A percentile compares a stretch with the other conserved stretches of the same genome.
Conservation (phyloP, 2,797 vertebrate species). For the Pipistrellus kuhlii region DNA sequence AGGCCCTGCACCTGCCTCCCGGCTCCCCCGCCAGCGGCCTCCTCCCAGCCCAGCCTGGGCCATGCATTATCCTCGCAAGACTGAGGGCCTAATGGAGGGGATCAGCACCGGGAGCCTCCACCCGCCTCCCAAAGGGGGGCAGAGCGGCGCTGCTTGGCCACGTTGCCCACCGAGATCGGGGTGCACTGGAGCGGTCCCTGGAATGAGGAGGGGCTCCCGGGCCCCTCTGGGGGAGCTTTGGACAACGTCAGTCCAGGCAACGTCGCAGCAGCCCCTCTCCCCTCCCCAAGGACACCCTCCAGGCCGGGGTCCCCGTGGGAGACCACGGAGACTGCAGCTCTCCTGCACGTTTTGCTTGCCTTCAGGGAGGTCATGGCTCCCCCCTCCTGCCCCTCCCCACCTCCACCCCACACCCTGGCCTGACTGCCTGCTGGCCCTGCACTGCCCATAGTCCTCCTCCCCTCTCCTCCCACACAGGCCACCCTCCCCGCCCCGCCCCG, state of each 20-base stretch:
- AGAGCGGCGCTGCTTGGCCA: neutral
- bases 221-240: neutral
- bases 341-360: neutral
- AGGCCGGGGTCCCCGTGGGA: neutral
- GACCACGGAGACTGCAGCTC: neutral
- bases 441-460: slow-evolving; percentile 57
- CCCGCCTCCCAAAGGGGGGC: slow-evolving; percentile 16
- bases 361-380: neutral
- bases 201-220: neutral
- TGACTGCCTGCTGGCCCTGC: slow-evolving; percentile 53
- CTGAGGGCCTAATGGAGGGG: slow-evolving; percentile 88
- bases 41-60: slow-evolving; percentile 81
- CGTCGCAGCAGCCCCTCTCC: neutral
- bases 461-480: slow-evolving; percentile 42
- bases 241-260: neutral
- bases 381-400: slow-evolving; percentile 45
- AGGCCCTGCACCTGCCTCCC: neutral
- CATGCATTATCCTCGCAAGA: slow-evolving; percentile 90
- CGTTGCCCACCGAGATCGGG: neutral
- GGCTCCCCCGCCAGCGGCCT: slow-evolving; percentile 73
- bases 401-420: slow-evolving; percentile 58
- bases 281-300: neutral
- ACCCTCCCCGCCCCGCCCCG: neutral
- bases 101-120: slow-evolving; percentile 77
- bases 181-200: neutral